These are phyloP conservation scores for Cyrtonyx montezumae DNA, from an alignment of 2,113 vertebrate genomes.

Conservation along the genomic window DNA sequence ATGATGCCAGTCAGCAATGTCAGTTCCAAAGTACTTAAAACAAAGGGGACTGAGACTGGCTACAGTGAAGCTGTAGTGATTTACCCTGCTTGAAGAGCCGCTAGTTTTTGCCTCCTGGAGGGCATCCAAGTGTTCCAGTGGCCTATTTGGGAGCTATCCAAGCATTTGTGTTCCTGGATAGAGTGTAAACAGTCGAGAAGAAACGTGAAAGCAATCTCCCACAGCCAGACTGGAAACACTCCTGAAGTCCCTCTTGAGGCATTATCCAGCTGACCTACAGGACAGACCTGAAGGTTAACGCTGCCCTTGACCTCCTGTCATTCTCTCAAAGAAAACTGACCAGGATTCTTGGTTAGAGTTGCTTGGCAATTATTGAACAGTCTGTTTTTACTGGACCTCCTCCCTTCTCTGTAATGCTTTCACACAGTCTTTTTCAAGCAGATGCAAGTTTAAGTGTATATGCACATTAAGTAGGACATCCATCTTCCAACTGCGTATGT, in stretches of 20 bases:
- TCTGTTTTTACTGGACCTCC: neutral
- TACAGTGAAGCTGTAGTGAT: neutral
- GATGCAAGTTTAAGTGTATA: neutral
- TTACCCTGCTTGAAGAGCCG: neutral
- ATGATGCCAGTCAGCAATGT: no score
- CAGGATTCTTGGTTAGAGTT: neutral
- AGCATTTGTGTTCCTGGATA: neutral
- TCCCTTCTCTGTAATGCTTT: neutral
- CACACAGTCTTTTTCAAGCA: neutral
- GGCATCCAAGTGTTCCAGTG: neutral
- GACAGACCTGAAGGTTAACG: neutral
- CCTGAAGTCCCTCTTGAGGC: neutral
- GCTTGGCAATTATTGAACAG: neutral
- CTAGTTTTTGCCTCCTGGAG: neutral
- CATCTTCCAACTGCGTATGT: neutral
- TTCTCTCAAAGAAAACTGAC: neutral
- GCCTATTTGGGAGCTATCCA: neutral
- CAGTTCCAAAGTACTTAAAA: neutral
- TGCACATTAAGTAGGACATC: neutral
- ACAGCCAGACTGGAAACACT: neutral
- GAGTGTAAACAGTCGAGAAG: neutral
- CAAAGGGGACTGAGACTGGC: neutral
- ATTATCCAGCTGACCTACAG: neutral
- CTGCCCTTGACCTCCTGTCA: neutral
- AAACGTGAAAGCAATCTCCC: neutral